Evolutionary conservation across 1,140 invertebrate species (phyloP), one percentile per base, ranked within the genome.

Genomic region (Dendroctonus valens): DNA sequence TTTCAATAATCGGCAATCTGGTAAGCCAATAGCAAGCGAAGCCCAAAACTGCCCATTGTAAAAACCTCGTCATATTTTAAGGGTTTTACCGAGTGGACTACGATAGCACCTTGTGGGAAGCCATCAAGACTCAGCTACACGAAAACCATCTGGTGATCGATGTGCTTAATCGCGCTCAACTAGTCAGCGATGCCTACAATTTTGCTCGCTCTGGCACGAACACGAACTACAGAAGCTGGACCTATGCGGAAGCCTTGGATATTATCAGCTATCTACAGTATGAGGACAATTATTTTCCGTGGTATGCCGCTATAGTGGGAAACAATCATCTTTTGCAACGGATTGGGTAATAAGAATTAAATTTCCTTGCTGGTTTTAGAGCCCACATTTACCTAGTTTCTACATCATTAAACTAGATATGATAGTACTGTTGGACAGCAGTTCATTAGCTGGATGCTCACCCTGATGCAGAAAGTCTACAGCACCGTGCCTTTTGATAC

Each of bases 1-100:
- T 62, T 81, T 88, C 5, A 92, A 92, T 70, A 70, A 89, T 14
- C 82, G 86, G 74, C 80, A 87, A 73, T 84, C 85, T 55, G 87
- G 87, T 87, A 75, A 72, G 42, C n/a, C 5, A 5, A 15, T 11
- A n/a, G 11, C 5, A 55, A 55, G 11, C n/a, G 0, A 40, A 2
- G 0, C 46, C 12, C 9, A 5, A 5, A 55, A 7, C 11, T 38
- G 2, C 8, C 3, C 5, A 8, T 37, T 46, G n/a, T 3, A 0
- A 9, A 6, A n/a, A 40, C 9, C 37, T 38, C 0, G 9, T n/a
- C 26, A 9, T 54, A 37, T 67, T 76, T 77, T 73, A 72, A 83
- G 91, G 90, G 39, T 89, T 88, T 67, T 94, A 92, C 77, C 83
- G 92, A 15, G 90, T 93, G 0, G 89, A 89, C 73, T 94, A 95